Conservation (phyloP, 92 coral and sea anemone genomes). For the Porites evermanni region DNA sequence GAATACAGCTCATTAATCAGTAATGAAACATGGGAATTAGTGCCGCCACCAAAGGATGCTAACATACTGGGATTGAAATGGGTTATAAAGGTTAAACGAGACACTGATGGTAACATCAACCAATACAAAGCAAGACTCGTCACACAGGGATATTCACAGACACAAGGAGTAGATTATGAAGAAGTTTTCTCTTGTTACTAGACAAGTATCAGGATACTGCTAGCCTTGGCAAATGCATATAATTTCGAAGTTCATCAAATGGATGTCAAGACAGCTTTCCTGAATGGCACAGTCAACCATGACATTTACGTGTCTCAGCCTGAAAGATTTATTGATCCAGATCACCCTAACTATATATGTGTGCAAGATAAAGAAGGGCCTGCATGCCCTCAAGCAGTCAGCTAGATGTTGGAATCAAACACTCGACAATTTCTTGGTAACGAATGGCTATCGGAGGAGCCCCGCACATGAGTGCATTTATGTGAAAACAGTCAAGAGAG, state of each 20-base stretch:
- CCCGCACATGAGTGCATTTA: background rate
- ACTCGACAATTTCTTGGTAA: background rate
- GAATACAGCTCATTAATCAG: background rate
- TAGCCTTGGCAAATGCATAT: conserved; percentile 68
- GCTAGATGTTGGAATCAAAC: too few species aligned
- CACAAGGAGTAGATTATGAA: conserved; percentile 70
- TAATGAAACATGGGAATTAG: too few species aligned
- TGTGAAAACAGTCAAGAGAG: background rate
- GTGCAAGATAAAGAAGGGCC: background rate
- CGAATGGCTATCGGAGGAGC: background rate
- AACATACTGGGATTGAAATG: conserved; percentile 40
- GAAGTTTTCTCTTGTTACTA: conserved; percentile 71
- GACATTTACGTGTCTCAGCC: conserved; percentile 26
- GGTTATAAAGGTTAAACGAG: conserved; percentile 71
- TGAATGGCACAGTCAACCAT: conserved; percentile 62
- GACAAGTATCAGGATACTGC: conserved; percentile 63
- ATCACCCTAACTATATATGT: background rate
- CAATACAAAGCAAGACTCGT: conserved; percentile 62
- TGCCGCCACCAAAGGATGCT: background rate
- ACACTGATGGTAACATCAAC: conserved; percentile 59
- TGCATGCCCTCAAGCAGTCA: too few species aligned
- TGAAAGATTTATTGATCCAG: conserved; percentile 49
- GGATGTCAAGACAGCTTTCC: conserved; percentile 72
- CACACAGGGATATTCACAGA: conserved; percentile 74
- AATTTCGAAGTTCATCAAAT: conserved; percentile 67